phyloP scores from a whole-genome alignment of 1,140 invertebrate genomes.

The Chrysomallon squamiferum region DNA sequence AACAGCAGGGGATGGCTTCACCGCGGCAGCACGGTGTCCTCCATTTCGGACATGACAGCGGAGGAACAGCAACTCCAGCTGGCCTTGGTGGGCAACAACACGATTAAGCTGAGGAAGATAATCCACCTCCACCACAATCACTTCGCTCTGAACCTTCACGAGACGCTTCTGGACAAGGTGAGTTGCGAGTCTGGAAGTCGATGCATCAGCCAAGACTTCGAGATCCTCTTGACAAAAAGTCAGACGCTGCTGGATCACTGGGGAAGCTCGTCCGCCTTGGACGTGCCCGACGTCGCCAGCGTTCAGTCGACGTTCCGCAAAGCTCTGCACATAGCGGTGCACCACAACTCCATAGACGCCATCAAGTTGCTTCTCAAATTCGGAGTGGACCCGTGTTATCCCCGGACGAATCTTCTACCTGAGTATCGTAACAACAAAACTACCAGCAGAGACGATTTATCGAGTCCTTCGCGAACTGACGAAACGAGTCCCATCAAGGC shows the following conservation, averaged over 20 bases:
- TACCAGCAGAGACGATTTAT: too few relatives aligned
- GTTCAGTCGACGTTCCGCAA: conserved; percentile 62
- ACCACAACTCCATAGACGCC: conserved; percentile 68
- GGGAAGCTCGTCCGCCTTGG: conserved; percentile 47
- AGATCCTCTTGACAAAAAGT: conserved; percentile 40
- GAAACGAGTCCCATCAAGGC: not conserved
- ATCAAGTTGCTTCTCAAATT: conserved; percentile 67
- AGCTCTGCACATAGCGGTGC: conserved; percentile 69
- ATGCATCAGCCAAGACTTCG: conserved; percentile 43
- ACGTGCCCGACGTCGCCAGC: conserved; percentile 52
- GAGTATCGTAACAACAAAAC: not conserved
- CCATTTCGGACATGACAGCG: conserved; percentile 66
- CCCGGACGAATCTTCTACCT: conserved; percentile 39
- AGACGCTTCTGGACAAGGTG: conserved; percentile 46
- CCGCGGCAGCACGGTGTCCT: conserved; percentile 63
- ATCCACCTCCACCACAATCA: conserved; percentile 69
- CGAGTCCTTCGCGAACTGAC: too few relatives aligned
- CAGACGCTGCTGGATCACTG: conserved; percentile 48
- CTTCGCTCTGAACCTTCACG: conserved; percentile 63
- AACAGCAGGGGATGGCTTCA: conserved; percentile 14
- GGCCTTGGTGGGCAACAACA: conserved; percentile 68
- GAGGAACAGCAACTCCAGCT: conserved; percentile 68
- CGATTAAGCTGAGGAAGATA: conserved; percentile 65
- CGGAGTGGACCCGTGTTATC: conserved; percentile 68
- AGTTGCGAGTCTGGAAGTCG: conserved; percentile 49